Conservation (phyloP, 2,888 invertebrate species). For the Philhelius pedissequus region DNA sequence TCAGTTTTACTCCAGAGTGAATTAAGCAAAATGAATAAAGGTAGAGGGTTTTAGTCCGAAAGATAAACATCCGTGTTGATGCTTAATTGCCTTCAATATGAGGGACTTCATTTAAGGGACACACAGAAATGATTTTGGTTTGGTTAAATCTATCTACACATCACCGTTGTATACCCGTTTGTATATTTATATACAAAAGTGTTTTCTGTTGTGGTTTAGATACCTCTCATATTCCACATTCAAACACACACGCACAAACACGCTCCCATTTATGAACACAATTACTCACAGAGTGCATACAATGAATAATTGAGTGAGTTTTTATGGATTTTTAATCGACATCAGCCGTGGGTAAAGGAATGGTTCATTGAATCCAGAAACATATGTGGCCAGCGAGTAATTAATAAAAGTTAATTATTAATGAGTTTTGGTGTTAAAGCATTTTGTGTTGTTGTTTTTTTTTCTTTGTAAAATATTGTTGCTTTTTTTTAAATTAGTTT, state of each 20-base stretch:
- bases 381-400: constrained; percentile 26
- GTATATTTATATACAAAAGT: background rate
- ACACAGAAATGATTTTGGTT: background rate
- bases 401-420: constrained; percentile 48
- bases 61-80: constrained; percentile 67
- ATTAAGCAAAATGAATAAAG: constrained; percentile 48
- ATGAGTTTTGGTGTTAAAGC: constrained; percentile 11
- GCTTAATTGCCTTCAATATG: constrained; percentile 62
- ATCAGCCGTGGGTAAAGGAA: background rate
- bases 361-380: constrained; percentile 23
- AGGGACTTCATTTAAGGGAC: constrained; percentile 21
- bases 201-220: constrained; percentile 35
- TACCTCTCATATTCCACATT: background rate
- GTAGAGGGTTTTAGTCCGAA: constrained; percentile 52
- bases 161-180: background rate
- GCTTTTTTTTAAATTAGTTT: background rate
- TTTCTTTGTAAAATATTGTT: background rate
- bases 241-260: too few relatives aligned
- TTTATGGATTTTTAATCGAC: constrained; percentile 65
- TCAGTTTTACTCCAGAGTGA: constrained; percentile 37
- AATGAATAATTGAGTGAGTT: constrained; percentile 57
- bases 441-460: background rate
- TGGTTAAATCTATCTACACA: background rate
- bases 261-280: background rate
- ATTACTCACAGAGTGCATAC: constrained; percentile 14